These are phyloP conservation scores for Anodontia alba DNA, from an alignment of 2,888 invertebrate genomes.

Conservation along the genomic window DNA sequence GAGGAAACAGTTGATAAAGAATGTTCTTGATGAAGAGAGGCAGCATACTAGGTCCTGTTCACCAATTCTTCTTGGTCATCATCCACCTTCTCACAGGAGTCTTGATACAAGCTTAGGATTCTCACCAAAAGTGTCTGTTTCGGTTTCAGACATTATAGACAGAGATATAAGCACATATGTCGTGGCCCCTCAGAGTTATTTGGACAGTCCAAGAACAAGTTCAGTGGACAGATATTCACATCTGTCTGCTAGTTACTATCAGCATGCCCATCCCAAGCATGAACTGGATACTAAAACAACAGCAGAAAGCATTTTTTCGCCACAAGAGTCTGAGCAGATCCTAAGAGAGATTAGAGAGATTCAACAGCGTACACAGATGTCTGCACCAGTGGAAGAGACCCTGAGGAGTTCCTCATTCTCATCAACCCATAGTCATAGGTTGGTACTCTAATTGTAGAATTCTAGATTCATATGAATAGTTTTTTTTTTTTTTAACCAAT, in stretches of 20 bases:
- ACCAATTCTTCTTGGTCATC: conserved; percentile 43
- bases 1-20: conserved; percentile 74
- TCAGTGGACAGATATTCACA: conserved; percentile 24
- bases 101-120: conserved; percentile 31
- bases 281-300: conserved; percentile 30
- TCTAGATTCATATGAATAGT: background rate
- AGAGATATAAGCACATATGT: conserved; percentile 24
- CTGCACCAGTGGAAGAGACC: conserved; percentile 67
- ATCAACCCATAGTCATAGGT: conserved; percentile 51
- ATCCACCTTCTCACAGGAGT: conserved; percentile 22
- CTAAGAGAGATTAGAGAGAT: conserved; percentile 69
- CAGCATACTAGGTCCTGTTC: conserved; percentile 61
- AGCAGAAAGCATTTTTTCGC: conserved; percentile 49
- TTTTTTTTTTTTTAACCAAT: background rate
- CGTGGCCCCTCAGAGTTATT: conserved; percentile 34
- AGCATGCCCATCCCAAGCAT: background rate
- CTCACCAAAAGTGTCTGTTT: conserved; percentile 46
- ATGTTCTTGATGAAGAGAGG: conserved; percentile 65
- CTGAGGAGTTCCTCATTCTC: conserved; percentile 58
- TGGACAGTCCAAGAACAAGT: conserved; percentile 30
- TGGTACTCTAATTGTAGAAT: too few relatives aligned
- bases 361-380: conserved; percentile 53
- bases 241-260: background rate
- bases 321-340: conserved; percentile 67
- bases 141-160: conserved; percentile 31